Conservation (phyloP, 2,113 vertebrate species). For the Dasypus novemcinctus region DNA sequence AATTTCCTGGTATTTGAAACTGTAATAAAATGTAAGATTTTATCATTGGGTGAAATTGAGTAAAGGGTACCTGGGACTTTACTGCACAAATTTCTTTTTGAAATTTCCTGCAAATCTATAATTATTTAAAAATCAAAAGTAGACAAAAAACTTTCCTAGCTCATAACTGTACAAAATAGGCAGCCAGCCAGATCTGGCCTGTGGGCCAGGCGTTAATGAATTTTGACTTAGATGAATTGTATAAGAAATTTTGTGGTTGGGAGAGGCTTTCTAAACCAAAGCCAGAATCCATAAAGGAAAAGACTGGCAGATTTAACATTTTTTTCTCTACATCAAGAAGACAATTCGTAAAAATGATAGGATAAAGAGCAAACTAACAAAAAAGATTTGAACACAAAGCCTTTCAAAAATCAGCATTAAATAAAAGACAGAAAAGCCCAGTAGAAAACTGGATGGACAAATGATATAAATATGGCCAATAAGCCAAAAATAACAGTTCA, state of each 20-base stretch:
- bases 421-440: not conserved
- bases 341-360: not conserved
- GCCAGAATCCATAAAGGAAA: conserved; percentile 1
- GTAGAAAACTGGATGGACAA: not conserved
- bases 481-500: not conserved
- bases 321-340: not conserved
- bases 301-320: not conserved
- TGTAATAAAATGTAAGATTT: not conserved
- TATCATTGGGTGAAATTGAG: not conserved
- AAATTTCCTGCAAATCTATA: not conserved
- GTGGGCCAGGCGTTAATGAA: not conserved
- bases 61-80: not conserved
- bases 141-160: not conserved
- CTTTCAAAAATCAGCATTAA: not conserved
- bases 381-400: not conserved
- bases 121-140: not conserved
- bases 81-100: not conserved
- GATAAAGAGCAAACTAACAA: not conserved
- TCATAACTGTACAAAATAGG: not conserved
- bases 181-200: not conserved
- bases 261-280: conserved; percentile 8
- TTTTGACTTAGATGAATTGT: not conserved
- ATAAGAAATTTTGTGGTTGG: not conserved
- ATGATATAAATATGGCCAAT: not conserved
- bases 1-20: not conserved